A percentile compares a stretch with the other conserved stretches of the same genome.
Evolutionary conservation across 2,888 invertebrate species (phyloP).

Genomic region (Endomychus coccineus): DNA sequence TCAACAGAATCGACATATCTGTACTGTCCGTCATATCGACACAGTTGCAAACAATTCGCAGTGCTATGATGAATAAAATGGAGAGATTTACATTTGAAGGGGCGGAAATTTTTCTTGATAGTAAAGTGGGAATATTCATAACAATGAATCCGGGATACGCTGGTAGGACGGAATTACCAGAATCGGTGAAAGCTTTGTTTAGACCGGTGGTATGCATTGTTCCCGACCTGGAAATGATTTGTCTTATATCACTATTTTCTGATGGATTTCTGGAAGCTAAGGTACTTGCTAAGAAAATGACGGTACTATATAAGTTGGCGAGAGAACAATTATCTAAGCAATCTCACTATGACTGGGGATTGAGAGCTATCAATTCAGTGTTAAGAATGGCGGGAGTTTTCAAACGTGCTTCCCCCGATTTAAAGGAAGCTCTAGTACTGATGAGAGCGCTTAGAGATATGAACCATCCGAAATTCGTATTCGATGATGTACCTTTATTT

Average conservation of each 20-base stretch:
- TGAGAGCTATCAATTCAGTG: slow-evolving; percentile 85
- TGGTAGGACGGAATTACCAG: slow-evolving; percentile 84
- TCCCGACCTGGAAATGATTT: slow-evolving; percentile 87
- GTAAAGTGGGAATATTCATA: slow-evolving; percentile 86
- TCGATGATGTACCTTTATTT: slow-evolving; percentile 85
- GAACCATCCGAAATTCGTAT: slow-evolving; percentile 90
- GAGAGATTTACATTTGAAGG: slow-evolving; percentile 58
- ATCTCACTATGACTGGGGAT: slow-evolving; percentile 89
- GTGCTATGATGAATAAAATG: slow-evolving; percentile 68
- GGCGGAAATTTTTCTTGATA: slow-evolving; percentile 72
- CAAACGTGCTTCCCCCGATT: slow-evolving; percentile 67
- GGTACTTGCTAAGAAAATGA: slow-evolving; percentile 90
- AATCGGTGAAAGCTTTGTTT: slow-evolving; percentile 86
- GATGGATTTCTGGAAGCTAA: slow-evolving; percentile 88
- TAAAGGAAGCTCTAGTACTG: slow-evolving; percentile 78
- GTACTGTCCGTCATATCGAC: slow-evolving; percentile 90
- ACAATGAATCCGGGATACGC: slow-evolving; percentile 96
- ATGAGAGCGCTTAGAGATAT: slow-evolving; percentile 89
- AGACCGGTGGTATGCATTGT: slow-evolving; percentile 88
- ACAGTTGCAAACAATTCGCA: slow-evolving; percentile 82
- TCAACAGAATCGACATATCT: slow-evolving; percentile 87
- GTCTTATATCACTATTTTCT: slow-evolving; percentile 84
- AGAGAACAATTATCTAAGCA: slow-evolving; percentile 86
- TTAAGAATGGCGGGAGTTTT: slow-evolving; percentile 86
- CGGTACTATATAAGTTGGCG: slow-evolving; percentile 79